phyloP scores from a whole-genome alignment of 1,140 invertebrate species.

The Latrodectus geometricus region DNA sequence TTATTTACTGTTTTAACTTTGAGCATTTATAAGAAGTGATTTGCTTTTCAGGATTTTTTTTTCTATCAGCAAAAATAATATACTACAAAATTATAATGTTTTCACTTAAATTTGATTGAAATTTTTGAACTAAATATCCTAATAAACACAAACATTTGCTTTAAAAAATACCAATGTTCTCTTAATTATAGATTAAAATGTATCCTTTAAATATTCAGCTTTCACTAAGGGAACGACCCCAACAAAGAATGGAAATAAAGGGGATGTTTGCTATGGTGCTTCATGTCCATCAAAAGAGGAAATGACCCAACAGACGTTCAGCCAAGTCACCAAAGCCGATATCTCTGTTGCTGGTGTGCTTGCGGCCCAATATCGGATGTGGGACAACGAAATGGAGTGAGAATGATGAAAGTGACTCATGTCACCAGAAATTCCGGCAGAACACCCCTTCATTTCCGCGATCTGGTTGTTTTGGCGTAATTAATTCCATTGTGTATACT shows the following conservation, averaged over 20 bases:
- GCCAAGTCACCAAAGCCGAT: not conserved
- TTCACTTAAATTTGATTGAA: no score
- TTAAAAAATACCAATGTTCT: no score
- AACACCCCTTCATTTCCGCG: not conserved
- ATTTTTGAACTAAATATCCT: no score
- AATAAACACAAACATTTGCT: no score
- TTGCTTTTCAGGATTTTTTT: no score
- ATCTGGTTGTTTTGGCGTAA: not conserved
- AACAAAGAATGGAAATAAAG: not conserved
- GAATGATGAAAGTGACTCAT: not conserved
- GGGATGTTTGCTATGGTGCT: not conserved
- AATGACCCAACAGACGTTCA: not conserved
- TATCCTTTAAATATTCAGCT: no score
- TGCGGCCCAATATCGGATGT: not conserved
- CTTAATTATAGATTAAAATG: no score
- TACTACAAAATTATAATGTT: no score
- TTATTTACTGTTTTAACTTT: no score
- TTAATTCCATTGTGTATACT: not conserved
- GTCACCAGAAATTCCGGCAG: not conserved
- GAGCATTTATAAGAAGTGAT: no score
- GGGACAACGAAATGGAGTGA: not conserved
- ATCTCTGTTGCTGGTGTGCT: not conserved
- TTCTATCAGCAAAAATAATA: no score
- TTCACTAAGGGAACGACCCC: no score
- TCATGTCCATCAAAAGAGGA: not conserved